phyloP scores from a whole-genome alignment of 2,888 invertebrate genomes.

The Cactoblastis cactorum region DNA sequence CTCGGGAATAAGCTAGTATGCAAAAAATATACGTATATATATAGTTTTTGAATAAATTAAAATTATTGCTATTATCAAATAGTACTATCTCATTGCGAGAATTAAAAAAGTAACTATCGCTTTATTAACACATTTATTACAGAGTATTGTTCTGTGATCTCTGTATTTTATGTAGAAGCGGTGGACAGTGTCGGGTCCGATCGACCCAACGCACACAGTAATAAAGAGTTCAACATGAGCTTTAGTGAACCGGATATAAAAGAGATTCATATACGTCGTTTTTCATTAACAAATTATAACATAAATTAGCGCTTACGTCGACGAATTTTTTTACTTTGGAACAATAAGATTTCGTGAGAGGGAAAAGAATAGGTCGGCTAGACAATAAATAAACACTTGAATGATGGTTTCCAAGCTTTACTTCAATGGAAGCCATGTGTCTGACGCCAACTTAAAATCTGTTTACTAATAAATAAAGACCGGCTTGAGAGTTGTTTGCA shows the following conservation, averaged over 20 bases:
- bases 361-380: conserved; percentile 25
- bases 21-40: too few relatives aligned
- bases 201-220: conserved; percentile 24
- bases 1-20: too few relatives aligned
- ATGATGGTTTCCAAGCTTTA: conserved; percentile 41
- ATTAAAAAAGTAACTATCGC: neutral
- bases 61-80: too few relatives aligned
- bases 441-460: conserved; percentile 16
- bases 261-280: neutral
- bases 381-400: conserved; percentile 22
- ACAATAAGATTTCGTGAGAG: neutral
- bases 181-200: conserved; percentile 34
- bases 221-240: neutral
- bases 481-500: neutral
- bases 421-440: neutral
- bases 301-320: neutral
- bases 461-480: conserved; percentile 18
- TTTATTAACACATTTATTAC: neutral
- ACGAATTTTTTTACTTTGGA: neutral
- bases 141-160: neutral
- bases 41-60: too few relatives aligned
- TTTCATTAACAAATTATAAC: too few relatives aligned
- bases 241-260: neutral
- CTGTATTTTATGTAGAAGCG: conserved; percentile 14
- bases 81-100: too few relatives aligned